A percentile compares a stretch with the other conserved stretches of the same genome.
Conservation (phyloP, 2,113 vertebrate genomes). For the Zosterops borbonicus region DNA sequence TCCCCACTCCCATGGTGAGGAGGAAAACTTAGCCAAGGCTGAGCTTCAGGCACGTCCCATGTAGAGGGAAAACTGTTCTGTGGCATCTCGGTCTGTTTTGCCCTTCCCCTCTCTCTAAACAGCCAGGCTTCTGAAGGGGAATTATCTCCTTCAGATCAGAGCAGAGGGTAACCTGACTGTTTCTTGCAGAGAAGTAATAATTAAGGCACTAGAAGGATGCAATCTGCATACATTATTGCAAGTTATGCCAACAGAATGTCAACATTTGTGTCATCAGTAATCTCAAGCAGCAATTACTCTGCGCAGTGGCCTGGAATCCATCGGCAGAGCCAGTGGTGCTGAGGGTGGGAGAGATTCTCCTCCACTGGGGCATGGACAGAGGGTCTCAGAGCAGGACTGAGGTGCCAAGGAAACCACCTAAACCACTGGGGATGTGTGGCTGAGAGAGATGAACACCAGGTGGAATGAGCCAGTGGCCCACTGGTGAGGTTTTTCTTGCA, state of each 20-base stretch:
- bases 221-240: conserved; percentile 83
- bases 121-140: conserved; percentile 5
- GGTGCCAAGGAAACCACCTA: background rate
- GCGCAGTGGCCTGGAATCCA: conserved; percentile 62
- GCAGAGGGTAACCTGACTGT: conserved; percentile 76
- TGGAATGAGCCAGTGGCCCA: background rate
- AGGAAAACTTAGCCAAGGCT: background rate
- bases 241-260: conserved; percentile 84
- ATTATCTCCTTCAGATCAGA: conserved; percentile 73
- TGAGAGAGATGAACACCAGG: background rate
- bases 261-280: conserved; percentile 80
- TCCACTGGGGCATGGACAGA: background rate
- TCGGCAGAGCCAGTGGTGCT: background rate
- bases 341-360: conserved; percentile 40
- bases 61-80: background rate
- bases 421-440: background rate
- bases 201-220: conserved; percentile 77
- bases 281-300: conserved; percentile 75
- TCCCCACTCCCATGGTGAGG: background rate
- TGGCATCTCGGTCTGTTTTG: background rate
- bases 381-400: background rate
- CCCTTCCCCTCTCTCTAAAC: conserved; percentile 26
- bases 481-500: background rate
- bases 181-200: conserved; percentile 78
- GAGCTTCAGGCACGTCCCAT: background rate